Conservation (phyloP, 2,113 vertebrate species). For the Monopterus albus region DNA sequence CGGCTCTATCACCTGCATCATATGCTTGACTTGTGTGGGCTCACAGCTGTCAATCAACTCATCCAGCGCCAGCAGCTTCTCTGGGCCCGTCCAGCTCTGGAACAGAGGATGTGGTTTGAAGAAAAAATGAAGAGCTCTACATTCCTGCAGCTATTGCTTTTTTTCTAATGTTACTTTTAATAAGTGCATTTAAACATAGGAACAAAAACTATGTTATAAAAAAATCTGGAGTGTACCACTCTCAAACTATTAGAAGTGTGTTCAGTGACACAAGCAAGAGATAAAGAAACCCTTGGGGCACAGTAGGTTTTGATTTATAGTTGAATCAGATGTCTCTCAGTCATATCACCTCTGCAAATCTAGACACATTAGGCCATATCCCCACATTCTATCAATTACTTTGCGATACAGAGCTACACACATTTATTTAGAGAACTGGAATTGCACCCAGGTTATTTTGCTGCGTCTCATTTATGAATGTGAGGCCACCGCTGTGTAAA, state of each 20-base stretch:
- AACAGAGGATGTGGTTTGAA: constrained; percentile 7
- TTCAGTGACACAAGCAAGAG: background rate
- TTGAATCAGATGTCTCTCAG: no score
- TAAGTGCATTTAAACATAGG: background rate
- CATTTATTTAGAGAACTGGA: no score
- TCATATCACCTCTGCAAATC: no score
- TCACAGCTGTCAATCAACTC: constrained; percentile 99
- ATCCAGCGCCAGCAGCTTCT: constrained; percentile 98
- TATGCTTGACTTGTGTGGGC: constrained; percentile 99
- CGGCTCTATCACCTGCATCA: constrained; percentile 99
- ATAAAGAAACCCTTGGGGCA: no score
- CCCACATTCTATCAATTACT: no score
- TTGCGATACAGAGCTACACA: no score
- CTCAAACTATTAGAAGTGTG: background rate
- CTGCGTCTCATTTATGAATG: no score
- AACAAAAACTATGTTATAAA: background rate
- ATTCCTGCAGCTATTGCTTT: background rate
- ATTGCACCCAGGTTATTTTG: no score
- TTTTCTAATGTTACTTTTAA: background rate
- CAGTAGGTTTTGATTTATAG: no score
- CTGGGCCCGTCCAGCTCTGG: constrained; percentile 88
- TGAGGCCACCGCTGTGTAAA: no score
- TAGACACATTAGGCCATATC: no score
- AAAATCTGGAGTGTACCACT: background rate
- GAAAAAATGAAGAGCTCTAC: background rate